Base-by-base conservation (phyloP, 2,797 vertebrate genomes). In the Microctenopoma lineatum region DNA sequence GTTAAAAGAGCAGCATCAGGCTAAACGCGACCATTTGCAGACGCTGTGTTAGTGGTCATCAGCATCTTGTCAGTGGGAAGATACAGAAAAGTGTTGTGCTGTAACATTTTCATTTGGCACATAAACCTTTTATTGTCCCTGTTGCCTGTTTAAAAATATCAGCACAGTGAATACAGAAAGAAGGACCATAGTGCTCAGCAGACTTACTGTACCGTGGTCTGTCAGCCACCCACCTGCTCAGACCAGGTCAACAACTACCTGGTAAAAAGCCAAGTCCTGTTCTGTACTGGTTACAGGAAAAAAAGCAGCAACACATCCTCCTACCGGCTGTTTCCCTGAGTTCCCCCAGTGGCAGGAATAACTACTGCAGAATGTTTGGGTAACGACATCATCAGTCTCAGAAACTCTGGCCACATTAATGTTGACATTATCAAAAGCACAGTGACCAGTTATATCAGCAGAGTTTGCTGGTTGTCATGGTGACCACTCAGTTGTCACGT, bases 181-280 rank as follows among this genome's bases (percentile, higher is more conserved):
- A 47, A 57, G 25, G 7, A 36, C 2, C 15, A 15, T 42, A 44
- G 4, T 12, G 29, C 27, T 52, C 53, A 50, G 34, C 21, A 32
- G 45, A 21, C 14, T 26, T 47, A 42, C 32, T 4, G 14, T 52
- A 38, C 32, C 4, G 11, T 25, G 15, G 45, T 26, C 52, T 29
- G 57, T 71, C 39, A 67, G 26, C 50, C 41, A 14, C 52, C 53
- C 63, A 55, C 66, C 48, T 58, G 57, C 50, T 48, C 66, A 53
- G 47, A 57, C 39, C 45, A 36, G 59, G 42, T 52, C 46, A 51
- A 62, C 4, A 59, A 51, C 13, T 16, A 56, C 26, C 56, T 66
- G 53, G 32, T 48, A 38, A 29, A 51, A 36, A 61, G 44, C 25
- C 12, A 10, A 47, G 15, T 7, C 18, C 3, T 51, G 51, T 41